Base-by-base conservation (phyloP, 2,888 invertebrate species). In the Liopterus haemorrhoidalis region DNA sequence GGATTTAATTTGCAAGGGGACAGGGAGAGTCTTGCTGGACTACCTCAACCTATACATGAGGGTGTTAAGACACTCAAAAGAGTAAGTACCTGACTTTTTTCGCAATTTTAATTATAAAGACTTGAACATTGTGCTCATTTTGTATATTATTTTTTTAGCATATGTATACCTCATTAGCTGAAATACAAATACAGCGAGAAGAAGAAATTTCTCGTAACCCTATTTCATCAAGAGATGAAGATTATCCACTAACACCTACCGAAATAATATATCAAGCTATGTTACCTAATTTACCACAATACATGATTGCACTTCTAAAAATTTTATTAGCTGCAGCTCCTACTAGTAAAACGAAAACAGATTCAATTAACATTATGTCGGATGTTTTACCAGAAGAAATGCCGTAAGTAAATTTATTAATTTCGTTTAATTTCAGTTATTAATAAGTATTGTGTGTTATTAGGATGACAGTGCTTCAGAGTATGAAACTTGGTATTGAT, bases 261-360 rank as follows among this genome's bases (percentile, higher is more conserved):
- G 97, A 97, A 75, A 74, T 85, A 46, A 73, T 97, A 38, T 97
- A 96, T 66, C 85, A 85, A 69, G 90, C 89, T n/a, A 89, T 97
- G 76, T 70, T 96, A 53, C 94, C 96, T 1, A 92, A 91, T 70
- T 73, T 99, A 58, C 94, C 96, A 6, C 96, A 97, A 62, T 95
- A 96, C 62, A 93, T 96, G 85, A 97, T 97, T 62, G 93, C 95
- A 15, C 67, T 99, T 41, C 71, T 99, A 38, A 99, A 99, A 74
- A 92, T 99, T 56, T 74, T 99, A 44, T 74, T 99, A 44, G 97
- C 97, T 20, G 96, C 97, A 41, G 94, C 96, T 22, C 97, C 99
- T 3, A 96, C 96, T n/a, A 93, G 93, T n/a, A 96, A 95, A 70
- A 84, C 91, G 4, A 96, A 96, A 72, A 91, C 87, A 6, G 99